Percentiles rank a stretch among this genome's conserved stretches.
These are phyloP conservation scores for Leptocoma aspasia DNA, from an alignment of 2,113 vertebrate species.

Conservation along the genomic window DNA sequence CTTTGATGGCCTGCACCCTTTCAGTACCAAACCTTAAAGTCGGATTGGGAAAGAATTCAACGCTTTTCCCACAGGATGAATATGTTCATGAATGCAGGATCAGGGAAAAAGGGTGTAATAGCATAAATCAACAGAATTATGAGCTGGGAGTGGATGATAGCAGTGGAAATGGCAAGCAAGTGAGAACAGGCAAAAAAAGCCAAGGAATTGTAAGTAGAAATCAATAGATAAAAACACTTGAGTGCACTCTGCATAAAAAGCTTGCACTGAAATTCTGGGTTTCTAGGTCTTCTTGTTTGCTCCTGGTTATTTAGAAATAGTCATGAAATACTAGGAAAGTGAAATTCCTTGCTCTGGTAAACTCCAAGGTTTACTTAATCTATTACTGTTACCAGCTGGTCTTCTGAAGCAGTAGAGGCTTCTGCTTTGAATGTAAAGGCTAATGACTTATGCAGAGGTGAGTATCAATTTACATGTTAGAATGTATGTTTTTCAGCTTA, in stretches of 20 bases:
- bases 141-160: background rate
- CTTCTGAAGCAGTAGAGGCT: background rate
- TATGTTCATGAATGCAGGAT: background rate
- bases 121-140: background rate
- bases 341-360: background rate
- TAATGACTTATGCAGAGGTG: slow-evolving; percentile 4
- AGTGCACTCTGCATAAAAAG: background rate
- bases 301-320: background rate
- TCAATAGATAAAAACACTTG: background rate
- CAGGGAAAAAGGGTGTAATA: background rate
- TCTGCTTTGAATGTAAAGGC: background rate
- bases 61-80: accelerated
- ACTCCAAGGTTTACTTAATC: background rate
- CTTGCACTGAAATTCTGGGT: background rate
- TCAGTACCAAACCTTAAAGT: background rate
- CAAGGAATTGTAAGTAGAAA: background rate
- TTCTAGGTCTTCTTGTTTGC: background rate
- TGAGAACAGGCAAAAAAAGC: background rate
- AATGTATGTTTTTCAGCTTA: background rate
- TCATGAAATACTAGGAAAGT: background rate
- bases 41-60: background rate
- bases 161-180: background rate
- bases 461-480: background rate
- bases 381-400: background rate
- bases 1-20: background rate